Evolutionary conservation across 2,113 vertebrate genomes (phyloP).

Genomic region (Cacatua alba): DNA sequence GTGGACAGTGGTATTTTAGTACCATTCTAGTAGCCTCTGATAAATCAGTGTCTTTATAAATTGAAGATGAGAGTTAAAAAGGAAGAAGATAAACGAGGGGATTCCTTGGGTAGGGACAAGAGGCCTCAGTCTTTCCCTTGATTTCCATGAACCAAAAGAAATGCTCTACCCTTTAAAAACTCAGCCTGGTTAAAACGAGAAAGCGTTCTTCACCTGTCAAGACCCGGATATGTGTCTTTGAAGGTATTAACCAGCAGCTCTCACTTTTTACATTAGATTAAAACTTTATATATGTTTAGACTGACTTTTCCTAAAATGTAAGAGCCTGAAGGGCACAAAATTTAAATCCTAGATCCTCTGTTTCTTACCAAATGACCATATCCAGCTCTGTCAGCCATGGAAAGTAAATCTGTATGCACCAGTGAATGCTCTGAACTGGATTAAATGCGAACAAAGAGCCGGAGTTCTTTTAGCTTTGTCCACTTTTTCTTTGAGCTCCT

Average conservation of each 20-base stretch:
- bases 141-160: not conserved
- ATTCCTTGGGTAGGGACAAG: not conserved
- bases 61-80: not conserved
- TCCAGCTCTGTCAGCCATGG: not conserved
- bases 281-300: not conserved
- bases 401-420: constrained; percentile 25
- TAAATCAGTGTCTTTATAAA: not conserved
- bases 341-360: not conserved
- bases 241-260: not conserved
- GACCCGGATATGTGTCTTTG: not conserved
- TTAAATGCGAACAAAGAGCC: constrained; percentile 35
- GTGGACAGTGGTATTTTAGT: not conserved
- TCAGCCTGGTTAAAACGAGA: not conserved
- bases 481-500: constrained; percentile 48
- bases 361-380: not conserved
- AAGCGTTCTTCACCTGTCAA: not conserved
- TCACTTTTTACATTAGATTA: too few relatives aligned
- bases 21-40: not conserved
- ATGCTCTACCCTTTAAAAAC: not conserved
- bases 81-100: not conserved
- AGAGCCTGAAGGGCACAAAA: not conserved
- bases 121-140: not conserved
- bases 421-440: constrained; percentile 39
- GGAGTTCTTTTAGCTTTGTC: constrained; percentile 55
- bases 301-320: not conserved